A percentile compares a stretch with the other conserved stretches of the same genome.
Evolutionary conservation across 2,888 invertebrate species (phyloP).

Genomic region (Diarsia mendica): DNA sequence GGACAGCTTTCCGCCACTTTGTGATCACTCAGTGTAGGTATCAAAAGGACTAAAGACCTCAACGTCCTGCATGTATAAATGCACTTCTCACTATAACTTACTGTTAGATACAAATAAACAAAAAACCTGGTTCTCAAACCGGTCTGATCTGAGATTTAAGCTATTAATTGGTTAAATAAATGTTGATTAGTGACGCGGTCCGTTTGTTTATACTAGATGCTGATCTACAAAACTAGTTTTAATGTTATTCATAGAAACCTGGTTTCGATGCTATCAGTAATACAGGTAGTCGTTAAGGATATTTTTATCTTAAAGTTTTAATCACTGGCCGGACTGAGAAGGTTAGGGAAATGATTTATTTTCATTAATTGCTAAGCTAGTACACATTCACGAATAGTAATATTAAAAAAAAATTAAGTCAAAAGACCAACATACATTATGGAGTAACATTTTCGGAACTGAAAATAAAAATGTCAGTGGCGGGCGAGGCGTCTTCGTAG

Average conservation of each 20-base stretch:
- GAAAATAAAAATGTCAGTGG: not conserved
- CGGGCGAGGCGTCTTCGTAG: not conserved
- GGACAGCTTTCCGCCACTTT: not conserved
- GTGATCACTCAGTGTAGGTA: not conserved
- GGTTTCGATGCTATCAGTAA: conserved; percentile 50
- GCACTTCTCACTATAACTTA: conserved; percentile 15
- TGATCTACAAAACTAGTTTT: conserved; percentile 55
- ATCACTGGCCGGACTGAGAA: conserved; percentile 32
- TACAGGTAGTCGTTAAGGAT: conserved; percentile 56
- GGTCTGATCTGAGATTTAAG: conserved; percentile 21
- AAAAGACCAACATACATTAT: not conserved
- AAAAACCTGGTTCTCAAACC: not conserved
- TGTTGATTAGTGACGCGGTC: conserved; percentile 52
- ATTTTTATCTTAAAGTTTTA: conserved; percentile 49
- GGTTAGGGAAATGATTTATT: conserved; percentile 30
- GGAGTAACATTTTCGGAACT: not conserved
- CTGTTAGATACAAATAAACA: not conserved
- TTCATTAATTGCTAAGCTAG: conserved; percentile 18
- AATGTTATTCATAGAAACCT: conserved; percentile 56
- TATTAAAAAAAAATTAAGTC: too few relatives aligned
- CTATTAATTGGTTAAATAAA: conserved; percentile 36
- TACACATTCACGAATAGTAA: conserved; percentile 4
- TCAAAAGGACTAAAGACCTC: not conserved
- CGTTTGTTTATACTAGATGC: conserved; percentile 49
- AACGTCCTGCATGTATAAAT: not conserved